phyloP scores from a whole-genome alignment of 2,797 vertebrate genomes.

The Heterohyrax brucei region DNA sequence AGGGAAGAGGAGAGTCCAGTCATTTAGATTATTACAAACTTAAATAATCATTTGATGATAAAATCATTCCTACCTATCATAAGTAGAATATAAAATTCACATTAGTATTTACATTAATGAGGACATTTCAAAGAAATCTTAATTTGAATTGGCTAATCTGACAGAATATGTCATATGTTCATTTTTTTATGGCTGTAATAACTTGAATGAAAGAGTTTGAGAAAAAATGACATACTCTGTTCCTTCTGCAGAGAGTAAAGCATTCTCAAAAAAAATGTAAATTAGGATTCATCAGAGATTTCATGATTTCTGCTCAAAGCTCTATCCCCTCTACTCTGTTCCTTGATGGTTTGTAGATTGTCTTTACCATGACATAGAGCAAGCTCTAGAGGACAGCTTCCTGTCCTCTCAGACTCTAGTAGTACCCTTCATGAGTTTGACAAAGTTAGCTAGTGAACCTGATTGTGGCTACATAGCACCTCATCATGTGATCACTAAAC shows the following conservation, averaged over 20 bases:
- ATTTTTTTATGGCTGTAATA: background rate
- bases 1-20: background rate
- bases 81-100: background rate
- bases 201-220: background rate
- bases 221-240: background rate
- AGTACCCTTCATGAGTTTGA: fast-evolving
- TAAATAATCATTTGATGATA: background rate
- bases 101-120: background rate
- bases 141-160: background rate
- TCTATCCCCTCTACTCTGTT: too few relatives aligned
- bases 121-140: background rate
- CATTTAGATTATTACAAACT: background rate
- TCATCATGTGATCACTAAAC: too few relatives aligned
- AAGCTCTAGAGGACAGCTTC: fast-evolving
- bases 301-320: fast-evolving
- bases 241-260: background rate
- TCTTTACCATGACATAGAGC: fast-evolving
- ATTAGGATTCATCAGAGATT: fast-evolving
- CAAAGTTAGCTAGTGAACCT: too few relatives aligned
- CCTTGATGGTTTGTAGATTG: background rate
- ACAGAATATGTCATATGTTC: fast-evolving
- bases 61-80: background rate
- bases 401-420: background rate
- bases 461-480: too few relatives aligned
- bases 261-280: background rate